Percentiles rank a stretch among this genome's conserved stretches.
phyloP scores from a whole-genome alignment of 2,888 invertebrate species.

The Acrocyrtus sp. region DNA sequence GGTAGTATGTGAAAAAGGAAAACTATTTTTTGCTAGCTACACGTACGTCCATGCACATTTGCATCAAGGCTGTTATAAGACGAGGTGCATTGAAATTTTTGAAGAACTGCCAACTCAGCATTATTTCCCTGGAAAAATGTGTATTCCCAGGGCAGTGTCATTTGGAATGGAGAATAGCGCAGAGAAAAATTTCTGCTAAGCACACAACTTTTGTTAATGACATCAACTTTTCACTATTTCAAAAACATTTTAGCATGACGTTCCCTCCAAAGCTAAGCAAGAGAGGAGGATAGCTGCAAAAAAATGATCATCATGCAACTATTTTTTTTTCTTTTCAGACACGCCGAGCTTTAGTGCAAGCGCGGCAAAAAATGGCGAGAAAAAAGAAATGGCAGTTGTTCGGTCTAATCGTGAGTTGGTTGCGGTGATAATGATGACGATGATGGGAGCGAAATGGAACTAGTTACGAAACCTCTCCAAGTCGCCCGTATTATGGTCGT shows the following conservation, averaged over 20 bases:
- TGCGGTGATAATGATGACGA: not conserved
- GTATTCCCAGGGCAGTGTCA: too few relatives aligned
- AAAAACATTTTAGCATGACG: not conserved
- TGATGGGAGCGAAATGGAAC: constrained; percentile 5
- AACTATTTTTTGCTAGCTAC: too few relatives aligned
- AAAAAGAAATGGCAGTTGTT: too few relatives aligned
- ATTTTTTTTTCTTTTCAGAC: not conserved
- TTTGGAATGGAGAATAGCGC: too few relatives aligned
- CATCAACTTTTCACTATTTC: constrained; percentile 21
- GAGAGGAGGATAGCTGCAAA: not conserved
- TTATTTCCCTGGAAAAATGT: not conserved
- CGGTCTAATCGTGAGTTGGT: too few relatives aligned
- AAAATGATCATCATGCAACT: not conserved
- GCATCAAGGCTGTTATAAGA: too few relatives aligned
- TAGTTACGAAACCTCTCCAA: not conserved
- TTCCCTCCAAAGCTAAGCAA: not conserved
- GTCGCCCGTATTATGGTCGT: not conserved
- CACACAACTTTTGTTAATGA: constrained; percentile 9
- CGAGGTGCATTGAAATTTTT: too few relatives aligned
- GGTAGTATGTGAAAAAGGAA: too few relatives aligned
- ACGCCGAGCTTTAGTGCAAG: too few relatives aligned
- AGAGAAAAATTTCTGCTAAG: not conserved
- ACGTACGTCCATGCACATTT: too few relatives aligned
- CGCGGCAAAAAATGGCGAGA: not conserved
- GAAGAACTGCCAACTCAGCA: too few relatives aligned